Conservation (phyloP, 2,797 vertebrate species). For the Staurois parvus region DNA sequence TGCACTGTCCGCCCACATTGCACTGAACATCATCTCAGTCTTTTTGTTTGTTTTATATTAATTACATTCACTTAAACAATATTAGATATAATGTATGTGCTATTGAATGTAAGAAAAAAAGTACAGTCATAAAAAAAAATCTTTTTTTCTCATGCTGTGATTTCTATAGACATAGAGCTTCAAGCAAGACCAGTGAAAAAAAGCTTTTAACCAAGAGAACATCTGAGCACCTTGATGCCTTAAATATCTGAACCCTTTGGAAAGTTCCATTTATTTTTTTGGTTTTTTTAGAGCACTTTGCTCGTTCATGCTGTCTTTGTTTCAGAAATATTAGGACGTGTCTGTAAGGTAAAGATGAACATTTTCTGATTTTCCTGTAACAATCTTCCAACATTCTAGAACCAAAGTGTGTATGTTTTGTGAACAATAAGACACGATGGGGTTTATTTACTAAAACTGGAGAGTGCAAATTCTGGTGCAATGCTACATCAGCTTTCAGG, state of each 20-base stretch:
- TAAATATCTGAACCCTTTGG: conserved; percentile 76
- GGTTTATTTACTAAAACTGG: too few species aligned
- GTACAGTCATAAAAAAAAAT: too few species aligned
- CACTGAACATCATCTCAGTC: too few species aligned
- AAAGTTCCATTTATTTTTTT: conserved; percentile 73
- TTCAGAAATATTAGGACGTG: conserved; percentile 24
- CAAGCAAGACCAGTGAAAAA: conserved; percentile 75
- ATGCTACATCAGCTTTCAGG: too few species aligned
- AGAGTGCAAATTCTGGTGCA: too few species aligned
- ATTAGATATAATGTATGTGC: too few species aligned
- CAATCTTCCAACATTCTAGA: not conserved
- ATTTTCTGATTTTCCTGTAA: not conserved
- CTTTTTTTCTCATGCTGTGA: conserved; percentile 67
- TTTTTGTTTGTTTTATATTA: too few species aligned
- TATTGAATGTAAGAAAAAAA: too few species aligned
- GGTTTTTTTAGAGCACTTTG: conserved; percentile 60
- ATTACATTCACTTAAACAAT: too few species aligned
- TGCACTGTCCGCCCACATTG: too few species aligned
- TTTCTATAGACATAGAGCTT: conserved; percentile 73
- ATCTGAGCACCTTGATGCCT: conserved; percentile 78
- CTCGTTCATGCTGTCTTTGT: conserved; percentile 43
- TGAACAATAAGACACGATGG: too few species aligned
- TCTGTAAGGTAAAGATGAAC: conserved; percentile 1
- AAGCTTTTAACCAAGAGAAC: conserved; percentile 73
- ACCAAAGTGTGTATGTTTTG: not conserved